Evolutionary conservation across 1,140 invertebrate genomes (phyloP), one percentile per base, ranked within the genome.

Genomic region (Lepidostoma basale): DNA sequence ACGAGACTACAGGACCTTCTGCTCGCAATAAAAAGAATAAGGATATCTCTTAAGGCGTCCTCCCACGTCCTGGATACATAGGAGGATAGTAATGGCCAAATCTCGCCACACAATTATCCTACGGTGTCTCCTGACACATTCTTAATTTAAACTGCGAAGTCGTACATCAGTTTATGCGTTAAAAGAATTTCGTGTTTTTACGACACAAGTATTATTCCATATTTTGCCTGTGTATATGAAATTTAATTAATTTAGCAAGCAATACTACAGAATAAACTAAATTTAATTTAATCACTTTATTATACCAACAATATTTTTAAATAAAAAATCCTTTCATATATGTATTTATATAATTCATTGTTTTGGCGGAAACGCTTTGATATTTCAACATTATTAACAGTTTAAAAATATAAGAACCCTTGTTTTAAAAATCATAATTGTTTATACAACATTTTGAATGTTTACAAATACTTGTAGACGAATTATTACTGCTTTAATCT

Each of bases 1-100:
- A 49, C 45, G 45, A 18, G 45, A 49, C 10, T 49, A 49, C 45
- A 49, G 18, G 45, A 49, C 45, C 45, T 23, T 49, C 22, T 23
- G 45, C 45, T 23, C 22, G 45, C 45, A 49, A 49, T 49, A 49
- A 49, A 25, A 49, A 23, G 23, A 12, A 12, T 49, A 49, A 12
- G 45, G 45, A n/a, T n/a, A n/a, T 18, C 20, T 26, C 14, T 36
- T 49, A 12, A 26, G 25, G 45, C 20, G n/a, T 22, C n/a, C 22
- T 49, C 23, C 25, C 45, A 26, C 22, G 45, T 23, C 45, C n/a
- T n/a, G 3, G 23, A 12, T 23, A n/a, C 18, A 14, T 4, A 9
- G 14, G 42, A 6, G 12, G 45, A 10, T n/a, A n/a, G n/a, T n/a
- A n/a, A n/a, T n/a, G n/a, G n/a, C n/a, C n/a, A n/a, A n/a, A n/a